Base-by-base conservation (phyloP, 1,140 invertebrate genomes). In the Drosophila nannoptera region DNA sequence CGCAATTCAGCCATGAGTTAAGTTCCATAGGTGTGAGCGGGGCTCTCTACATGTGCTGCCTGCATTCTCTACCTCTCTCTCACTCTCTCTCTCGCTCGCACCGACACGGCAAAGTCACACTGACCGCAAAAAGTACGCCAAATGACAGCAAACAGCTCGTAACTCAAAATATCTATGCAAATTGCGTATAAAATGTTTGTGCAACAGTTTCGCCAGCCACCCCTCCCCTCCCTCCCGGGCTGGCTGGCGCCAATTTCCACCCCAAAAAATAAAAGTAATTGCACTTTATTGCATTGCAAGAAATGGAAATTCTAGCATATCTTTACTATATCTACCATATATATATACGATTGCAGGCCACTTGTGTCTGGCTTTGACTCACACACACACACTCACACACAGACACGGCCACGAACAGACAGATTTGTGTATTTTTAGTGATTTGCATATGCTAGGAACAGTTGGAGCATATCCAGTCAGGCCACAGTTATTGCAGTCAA, bases 141-240 rank as follows among this genome's bases (percentile, higher is more conserved):
- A 61, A 50, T 43, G 46, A 52, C 49, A 22, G 67, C 58, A 52
- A 56, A 62, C 65, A 62, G 50, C 64, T 60, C 56, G 46, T 64
- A 73, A 70, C 63, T 69, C 74, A 70, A 81, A 80, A 81, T 75
- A 73, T 61, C 55, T 68, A 72, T 72, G 69, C 64, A 81, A 81
- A 81, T 81, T 70, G 58, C 63, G 74, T 72, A 80, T 61, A 77
- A 81, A 82, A 73, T 82, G 77, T 81, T 81, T 81, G 62, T 54
- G 74, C 77, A 80, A 67, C 77, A 80, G 63, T 72, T 72, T 77
- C 67, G 48, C 49, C 60, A 22, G 22, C 22, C 22, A 22, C 22
- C 3, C 22, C 22, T 3, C 22, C 3, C 22, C 22, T 2, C 22
- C 3, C 22, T 3, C 22, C 22, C 3, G 22, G 22, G 22, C 22